Evolutionary conservation across 2,797 vertebrate genomes (phyloP).

Genomic region (Spatula clypeata): DNA sequence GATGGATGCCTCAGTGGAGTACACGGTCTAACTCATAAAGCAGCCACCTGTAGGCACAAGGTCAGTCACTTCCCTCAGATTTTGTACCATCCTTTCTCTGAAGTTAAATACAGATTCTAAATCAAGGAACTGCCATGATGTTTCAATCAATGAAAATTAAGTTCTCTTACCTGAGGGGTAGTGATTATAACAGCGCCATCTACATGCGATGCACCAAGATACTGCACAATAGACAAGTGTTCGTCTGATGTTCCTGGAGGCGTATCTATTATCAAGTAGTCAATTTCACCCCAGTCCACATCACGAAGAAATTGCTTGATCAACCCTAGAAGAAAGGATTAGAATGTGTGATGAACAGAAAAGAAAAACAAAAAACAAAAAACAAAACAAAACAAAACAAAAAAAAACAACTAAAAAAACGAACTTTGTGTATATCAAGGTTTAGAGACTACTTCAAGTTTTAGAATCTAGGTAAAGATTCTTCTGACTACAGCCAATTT

Average conservation of each 20-base stretch:
- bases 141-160: rapidly evolving
- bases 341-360: not conserved
- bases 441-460: not conserved
- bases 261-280: slow-evolving; percentile 94
- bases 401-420: no score
- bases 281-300: slow-evolving; percentile 96
- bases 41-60: not conserved
- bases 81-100: not conserved
- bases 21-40: not conserved
- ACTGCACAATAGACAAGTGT: slow-evolving; percentile 94
- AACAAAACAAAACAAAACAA: no score
- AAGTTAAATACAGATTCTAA: not conserved
- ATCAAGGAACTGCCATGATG: rapidly evolving
- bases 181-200: slow-evolving; percentile 94
- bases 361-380: not conserved
- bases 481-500: not conserved
- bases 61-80: not conserved
- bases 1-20: no score
- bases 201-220: slow-evolving; percentile 86
- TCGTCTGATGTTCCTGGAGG: slow-evolving; percentile 96
- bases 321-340: slow-evolving; percentile 85
- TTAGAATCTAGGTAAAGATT: not conserved
- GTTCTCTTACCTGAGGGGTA: slow-evolving; percentile 91
- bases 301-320: slow-evolving; percentile 98
- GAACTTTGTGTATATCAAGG: not conserved